Conservation (phyloP, 2,797 vertebrate genomes). For the Pitangus sulphuratus region DNA sequence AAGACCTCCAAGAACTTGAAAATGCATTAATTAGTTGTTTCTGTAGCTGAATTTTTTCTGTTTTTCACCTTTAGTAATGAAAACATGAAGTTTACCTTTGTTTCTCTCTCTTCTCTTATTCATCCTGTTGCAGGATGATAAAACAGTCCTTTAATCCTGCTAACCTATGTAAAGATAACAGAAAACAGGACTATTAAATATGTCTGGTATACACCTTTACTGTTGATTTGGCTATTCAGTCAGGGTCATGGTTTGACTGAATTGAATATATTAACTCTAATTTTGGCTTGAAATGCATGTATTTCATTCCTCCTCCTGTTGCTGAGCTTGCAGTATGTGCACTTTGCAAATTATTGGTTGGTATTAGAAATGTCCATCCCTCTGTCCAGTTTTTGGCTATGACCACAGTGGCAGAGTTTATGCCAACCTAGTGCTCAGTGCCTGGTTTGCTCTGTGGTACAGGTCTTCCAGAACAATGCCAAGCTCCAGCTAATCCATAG, state of each 20-base stretch:
- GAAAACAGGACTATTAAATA: not conserved
- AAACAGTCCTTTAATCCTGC: not conserved
- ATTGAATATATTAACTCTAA: not conserved
- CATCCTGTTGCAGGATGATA: not conserved
- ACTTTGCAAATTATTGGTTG: not conserved
- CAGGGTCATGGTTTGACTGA: not conserved
- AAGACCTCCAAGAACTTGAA: not conserved
- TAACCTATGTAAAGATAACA: not conserved
- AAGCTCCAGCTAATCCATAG: not conserved
- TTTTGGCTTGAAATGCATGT: not conserved
- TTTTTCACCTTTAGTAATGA: not conserved
- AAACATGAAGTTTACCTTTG: not conserved
- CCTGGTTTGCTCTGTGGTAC: not conserved
- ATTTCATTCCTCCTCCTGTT: not conserved
- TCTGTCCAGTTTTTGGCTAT: not conserved
- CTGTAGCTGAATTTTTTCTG: not conserved
- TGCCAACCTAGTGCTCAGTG: accelerated
- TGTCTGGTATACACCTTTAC: not conserved
- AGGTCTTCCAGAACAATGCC: not conserved
- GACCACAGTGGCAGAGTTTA: not conserved
- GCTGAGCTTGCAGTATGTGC: not conserved
- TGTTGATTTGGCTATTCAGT: not conserved
- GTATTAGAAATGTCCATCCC: not conserved
- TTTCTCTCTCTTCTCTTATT: not conserved
- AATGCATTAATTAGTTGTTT: not conserved